Evolutionary conservation across 1,140 invertebrate species (phyloP).

Genomic region (Drosophila pallidifrons): DNA sequence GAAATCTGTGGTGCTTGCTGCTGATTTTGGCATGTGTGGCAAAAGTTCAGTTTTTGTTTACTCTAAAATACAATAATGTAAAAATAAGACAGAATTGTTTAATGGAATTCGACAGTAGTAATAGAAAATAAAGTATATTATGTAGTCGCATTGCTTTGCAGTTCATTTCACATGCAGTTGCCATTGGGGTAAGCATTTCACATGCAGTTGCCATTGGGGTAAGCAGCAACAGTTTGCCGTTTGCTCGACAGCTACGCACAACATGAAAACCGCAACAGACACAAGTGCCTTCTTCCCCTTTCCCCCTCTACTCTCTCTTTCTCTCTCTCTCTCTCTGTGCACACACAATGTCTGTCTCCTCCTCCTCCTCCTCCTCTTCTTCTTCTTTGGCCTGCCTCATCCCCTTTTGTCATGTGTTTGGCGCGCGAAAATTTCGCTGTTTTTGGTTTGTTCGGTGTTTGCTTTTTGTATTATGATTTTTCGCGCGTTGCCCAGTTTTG

Average conservation of each 20-base stretch:
- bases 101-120: no score
- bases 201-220: constrained; percentile 29
- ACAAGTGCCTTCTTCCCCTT: constrained; percentile 11
- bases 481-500: constrained; percentile 4
- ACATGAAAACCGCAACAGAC: constrained; percentile 71
- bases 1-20: no score
- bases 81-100: no score
- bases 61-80: no score
- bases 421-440: constrained; percentile 49
- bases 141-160: no score
- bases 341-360: neutral
- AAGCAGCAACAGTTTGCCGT: constrained; percentile 57
- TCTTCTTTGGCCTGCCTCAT: no score
- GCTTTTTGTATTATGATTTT: constrained; percentile 46
- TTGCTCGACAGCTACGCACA: constrained; percentile 27
- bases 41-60: no score
- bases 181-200: constrained; percentile 17
- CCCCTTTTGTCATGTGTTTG: constrained; percentile 12
- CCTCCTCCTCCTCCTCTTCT: no score
- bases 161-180: neutral
- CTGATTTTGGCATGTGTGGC: no score
- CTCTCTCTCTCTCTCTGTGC: no score
- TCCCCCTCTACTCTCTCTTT: neutral
- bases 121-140: no score
- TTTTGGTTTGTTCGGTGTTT: constrained; percentile 8